phyloP scores from a whole-genome alignment of 2,113 vertebrate genomes.

The Nothocercus nigrocapillus region DNA sequence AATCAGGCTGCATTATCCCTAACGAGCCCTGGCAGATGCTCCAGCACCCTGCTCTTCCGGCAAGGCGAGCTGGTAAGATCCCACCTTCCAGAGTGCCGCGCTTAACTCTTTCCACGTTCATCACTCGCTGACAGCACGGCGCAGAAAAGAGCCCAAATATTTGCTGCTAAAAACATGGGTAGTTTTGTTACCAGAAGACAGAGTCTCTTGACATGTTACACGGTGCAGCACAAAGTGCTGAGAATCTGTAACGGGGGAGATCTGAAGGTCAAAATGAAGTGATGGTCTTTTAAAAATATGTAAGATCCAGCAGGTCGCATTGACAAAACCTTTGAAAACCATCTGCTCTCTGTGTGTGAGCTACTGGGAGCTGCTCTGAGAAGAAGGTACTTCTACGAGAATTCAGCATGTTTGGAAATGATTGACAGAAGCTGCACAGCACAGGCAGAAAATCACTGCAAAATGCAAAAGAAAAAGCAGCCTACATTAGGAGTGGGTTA shows the following conservation, averaged over 20 bases:
- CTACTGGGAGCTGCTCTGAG: not conserved
- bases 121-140: not conserved
- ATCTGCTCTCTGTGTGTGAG: not conserved
- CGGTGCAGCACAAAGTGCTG: not conserved
- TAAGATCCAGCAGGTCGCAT: not conserved
- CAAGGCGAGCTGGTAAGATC: not conserved
- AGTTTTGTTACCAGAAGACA: not conserved
- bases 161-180: not conserved
- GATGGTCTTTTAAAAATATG: rapidly evolving
- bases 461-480: not conserved
- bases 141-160: not conserved
- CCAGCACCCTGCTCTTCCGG: constrained; percentile 22
- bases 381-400: not conserved
- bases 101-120: not conserved
- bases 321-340: not conserved
- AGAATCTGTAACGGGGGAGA: not conserved
- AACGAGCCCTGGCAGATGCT: constrained; percentile 53
- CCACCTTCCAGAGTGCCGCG: not conserved
- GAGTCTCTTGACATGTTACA: too few relatives aligned
- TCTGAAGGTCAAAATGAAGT: not conserved
- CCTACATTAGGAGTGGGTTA: not conserved
- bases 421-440: not conserved
- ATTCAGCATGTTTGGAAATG: not conserved
- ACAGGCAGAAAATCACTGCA: not conserved
- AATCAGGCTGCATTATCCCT: constrained; percentile 47